Conservation (phyloP, 2,113 vertebrate species). For the Prochilodus magdalenae region DNA sequence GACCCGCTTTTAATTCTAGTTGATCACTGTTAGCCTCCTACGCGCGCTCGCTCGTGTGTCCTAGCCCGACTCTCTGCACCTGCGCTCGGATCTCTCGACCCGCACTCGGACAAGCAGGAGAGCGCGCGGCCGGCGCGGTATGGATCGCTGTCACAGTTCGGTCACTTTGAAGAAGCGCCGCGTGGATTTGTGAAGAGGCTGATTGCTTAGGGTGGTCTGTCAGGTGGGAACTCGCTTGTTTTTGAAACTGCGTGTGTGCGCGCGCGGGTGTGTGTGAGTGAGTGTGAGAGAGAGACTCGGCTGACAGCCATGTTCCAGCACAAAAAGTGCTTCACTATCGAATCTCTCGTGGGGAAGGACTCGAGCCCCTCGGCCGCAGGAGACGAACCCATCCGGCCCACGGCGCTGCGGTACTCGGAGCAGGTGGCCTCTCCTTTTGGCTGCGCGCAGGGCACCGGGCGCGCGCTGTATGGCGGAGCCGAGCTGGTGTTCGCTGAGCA, state of each 20-base stretch:
- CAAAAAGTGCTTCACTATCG: conserved; percentile 79
- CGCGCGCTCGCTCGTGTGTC: not conserved
- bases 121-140: conserved; percentile 44
- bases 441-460: conserved; percentile 77
- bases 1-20: conserved; percentile 15
- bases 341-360: conserved; percentile 82
- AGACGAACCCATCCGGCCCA: conserved; percentile 77
- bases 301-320: conserved; percentile 71
- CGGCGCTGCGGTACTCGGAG: conserved; percentile 74
- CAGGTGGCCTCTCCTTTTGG: conserved; percentile 67
- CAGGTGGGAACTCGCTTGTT: not conserved
- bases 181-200: conserved; percentile 52
- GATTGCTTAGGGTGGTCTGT: not conserved
- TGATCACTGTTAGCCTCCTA: not conserved
- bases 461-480: conserved; percentile 75
- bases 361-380: conserved; percentile 61
- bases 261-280: too few relatives aligned
- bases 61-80: conserved; percentile 14
- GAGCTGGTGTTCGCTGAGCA: conserved; percentile 79
- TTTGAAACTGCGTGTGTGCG: not conserved
- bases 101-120: not conserved
- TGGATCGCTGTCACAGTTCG: conserved; percentile 63
- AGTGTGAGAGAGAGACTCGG: not conserved
- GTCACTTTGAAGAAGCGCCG: conserved; percentile 33
- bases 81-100: conserved; percentile 10